These are phyloP conservation scores for Bergia sp. DNA, from an alignment of 92 coral and sea anemone species.

Conservation along the genomic window DNA sequence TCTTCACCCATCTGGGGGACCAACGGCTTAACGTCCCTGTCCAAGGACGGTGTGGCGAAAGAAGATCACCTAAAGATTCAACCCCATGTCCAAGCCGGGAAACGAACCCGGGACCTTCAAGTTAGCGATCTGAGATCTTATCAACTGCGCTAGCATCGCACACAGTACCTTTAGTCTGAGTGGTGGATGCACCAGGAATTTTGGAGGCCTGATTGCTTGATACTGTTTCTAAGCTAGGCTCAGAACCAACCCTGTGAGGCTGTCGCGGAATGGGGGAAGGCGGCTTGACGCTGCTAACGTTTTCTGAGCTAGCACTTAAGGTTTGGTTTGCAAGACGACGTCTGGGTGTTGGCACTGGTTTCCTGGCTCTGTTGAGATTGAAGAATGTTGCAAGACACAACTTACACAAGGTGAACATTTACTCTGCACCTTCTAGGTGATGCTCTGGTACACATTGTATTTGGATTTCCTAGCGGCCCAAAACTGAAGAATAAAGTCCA, in stretches of 20 bases:
- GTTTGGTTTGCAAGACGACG: not conserved
- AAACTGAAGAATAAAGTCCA: no score
- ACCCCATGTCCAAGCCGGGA: no score
- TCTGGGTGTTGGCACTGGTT: conserved; percentile 37
- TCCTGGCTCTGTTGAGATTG: conserved; percentile 4
- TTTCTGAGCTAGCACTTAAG: not conserved
- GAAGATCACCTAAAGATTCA: no score
- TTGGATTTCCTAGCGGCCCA: not conserved
- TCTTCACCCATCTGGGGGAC: no score
- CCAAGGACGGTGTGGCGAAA: no score
- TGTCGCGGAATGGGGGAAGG: conserved; percentile 1
- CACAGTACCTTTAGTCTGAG: conserved; percentile 8
- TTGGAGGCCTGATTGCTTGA: not conserved
- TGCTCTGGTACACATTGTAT: no score
- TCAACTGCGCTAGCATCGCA: no score
- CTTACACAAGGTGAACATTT: not conserved
- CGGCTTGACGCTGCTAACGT: not conserved
- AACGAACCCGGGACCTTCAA: no score
- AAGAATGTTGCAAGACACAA: not conserved
- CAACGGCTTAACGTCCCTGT: no score
- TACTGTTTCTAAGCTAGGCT: not conserved
- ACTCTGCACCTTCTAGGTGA: not conserved
- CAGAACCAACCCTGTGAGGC: not conserved
- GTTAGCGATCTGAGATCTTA: no score
- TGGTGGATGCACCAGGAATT: no score